Evolutionary conservation across 2,797 vertebrate genomes (phyloP).

Genomic region (Pogonophryne albipinna): DNA sequence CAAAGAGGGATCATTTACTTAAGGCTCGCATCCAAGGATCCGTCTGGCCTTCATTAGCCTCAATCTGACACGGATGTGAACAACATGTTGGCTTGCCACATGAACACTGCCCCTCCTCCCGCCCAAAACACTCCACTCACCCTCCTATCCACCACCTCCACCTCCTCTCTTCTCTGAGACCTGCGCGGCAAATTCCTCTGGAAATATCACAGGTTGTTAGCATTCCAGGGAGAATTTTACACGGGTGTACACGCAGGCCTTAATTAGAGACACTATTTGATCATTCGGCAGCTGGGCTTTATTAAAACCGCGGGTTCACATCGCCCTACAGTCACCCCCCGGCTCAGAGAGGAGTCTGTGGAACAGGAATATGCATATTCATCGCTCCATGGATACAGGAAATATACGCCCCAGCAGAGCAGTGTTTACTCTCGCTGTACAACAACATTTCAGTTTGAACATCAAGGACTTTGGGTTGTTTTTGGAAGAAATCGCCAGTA

Average conservation of each 20-base stretch:
- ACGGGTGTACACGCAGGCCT: conserved; percentile 75
- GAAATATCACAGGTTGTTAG: conserved; percentile 82
- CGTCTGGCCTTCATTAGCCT: conserved; percentile 82
- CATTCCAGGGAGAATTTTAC: conserved; percentile 79
- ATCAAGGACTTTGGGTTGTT: too few species aligned
- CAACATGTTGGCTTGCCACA: conserved; percentile 79
- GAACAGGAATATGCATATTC: conserved; percentile 61
- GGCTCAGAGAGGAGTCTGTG: conserved; percentile 40
- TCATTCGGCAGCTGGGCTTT: conserved; percentile 81
- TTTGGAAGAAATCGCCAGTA: too few species aligned
- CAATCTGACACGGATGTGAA: conserved; percentile 81
- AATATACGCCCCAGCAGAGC: conserved; percentile 14
- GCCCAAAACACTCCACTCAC: neutral
- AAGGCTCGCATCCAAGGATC: conserved; percentile 77
- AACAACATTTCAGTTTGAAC: conserved; percentile 22
- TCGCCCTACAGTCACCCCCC: conserved; percentile 62
- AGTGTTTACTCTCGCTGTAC: conserved; percentile 30
- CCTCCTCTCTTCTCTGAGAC: conserved; percentile 58
- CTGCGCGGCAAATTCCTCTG: conserved; percentile 74
- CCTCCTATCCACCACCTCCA: neutral
- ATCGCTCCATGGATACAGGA: conserved; percentile 27
- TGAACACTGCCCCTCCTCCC: conserved; percentile 64
- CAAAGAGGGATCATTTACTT: conserved; percentile 79
- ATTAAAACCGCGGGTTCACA: conserved; percentile 69
- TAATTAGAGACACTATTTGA: conserved; percentile 83